Evolutionary conservation across 2,113 vertebrate genomes (phyloP), one percentile per base, ranked within the genome.

Genomic region (Trematomus loennbergii): DNA sequence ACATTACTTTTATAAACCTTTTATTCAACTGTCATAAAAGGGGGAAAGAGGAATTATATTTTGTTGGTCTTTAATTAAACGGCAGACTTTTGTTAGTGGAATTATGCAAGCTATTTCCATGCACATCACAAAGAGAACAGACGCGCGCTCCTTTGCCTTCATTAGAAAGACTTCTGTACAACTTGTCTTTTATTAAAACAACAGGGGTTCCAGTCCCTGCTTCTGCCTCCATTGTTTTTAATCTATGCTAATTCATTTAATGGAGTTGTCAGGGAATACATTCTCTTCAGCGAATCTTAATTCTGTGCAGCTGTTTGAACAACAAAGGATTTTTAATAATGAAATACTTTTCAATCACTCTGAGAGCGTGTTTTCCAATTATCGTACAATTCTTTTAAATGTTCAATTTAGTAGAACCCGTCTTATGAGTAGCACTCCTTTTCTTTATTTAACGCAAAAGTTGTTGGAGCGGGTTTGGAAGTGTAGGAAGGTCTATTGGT

Each of bases 241-340:
- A 90, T 92, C 87, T 88, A 79, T 55, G 69, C 81, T 93, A 89
- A 89, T 93, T 93, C 88, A 92, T 88, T 85, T 79, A 87, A 88
- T 83, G 46, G 68, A 87, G 81, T 75, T 84, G 72, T 85, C 43
- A 0, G 54, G 13, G 54, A 79, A 74, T 20, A 70, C 68, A 57
- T 74, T 82, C 82, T 89, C 54, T 89, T 73, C 40, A 64, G 84
- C 70, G 59, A 69, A 12, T 81, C 18, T 50, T 53, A 79, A 77
- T 86, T 72, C 60, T 18, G 54, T 50, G 67, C 66, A 72, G 68
- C 75, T 90, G 78, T 91, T 84, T 74, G 72, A 88, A 81, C 61
- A 71, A 63, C 45, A 15, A 61, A 50, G 61, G 29, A 20, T 66
- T 5, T 73, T 80, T 8, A 84, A 70, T 79, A 82, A 83, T 90